Percentiles rank a stretch among this genome's conserved stretches.
phyloP scores from a whole-genome alignment of 2,113 vertebrate species.

The Vimba vimba region DNA sequence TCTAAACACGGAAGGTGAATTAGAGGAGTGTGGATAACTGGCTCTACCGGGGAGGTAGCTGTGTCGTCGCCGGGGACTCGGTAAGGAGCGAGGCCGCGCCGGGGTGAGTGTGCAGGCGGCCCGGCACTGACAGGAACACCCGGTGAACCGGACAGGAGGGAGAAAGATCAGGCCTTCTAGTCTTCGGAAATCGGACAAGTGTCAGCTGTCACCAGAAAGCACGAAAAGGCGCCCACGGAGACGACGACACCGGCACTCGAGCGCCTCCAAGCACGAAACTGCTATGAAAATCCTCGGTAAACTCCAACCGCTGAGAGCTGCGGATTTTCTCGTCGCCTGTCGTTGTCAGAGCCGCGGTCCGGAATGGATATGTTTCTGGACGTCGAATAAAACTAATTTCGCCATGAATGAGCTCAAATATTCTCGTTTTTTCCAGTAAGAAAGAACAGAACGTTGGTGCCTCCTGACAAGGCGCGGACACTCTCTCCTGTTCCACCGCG shows the following conservation, averaged over 20 bases:
- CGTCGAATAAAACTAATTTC: constrained; percentile 22
- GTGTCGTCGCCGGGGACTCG: constrained; percentile 32
- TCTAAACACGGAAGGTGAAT: constrained; percentile 14
- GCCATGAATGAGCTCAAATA: constrained; percentile 3
- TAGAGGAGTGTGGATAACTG: not conserved
- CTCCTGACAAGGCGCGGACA: constrained; percentile 50
- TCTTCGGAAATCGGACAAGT: not conserved
- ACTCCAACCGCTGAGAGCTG: constrained; percentile 34
- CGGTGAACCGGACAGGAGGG: not conserved
- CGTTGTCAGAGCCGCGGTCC: constrained; percentile 25
- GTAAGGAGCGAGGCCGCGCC: constrained; percentile 21
- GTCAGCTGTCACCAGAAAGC: constrained; percentile 8
- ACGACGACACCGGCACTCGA: constrained; percentile 9
- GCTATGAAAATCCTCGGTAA: constrained; percentile 16
- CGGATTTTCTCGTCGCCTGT: constrained; percentile 17
- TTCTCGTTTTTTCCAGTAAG: not conserved
- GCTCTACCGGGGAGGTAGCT: constrained; percentile 39
- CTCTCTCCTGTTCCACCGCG: constrained; percentile 46
- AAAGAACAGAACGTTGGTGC: constrained; percentile 45
- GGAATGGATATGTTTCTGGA: not conserved
- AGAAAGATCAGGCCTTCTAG: not conserved
- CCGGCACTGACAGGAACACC: constrained; percentile 5
- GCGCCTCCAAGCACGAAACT: constrained; percentile 10
- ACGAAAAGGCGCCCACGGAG: not conserved
- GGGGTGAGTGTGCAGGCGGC: constrained; percentile 18